Evolutionary conservation across 2,113 vertebrate species (phyloP).

Genomic region (Paralichthys olivaceus): DNA sequence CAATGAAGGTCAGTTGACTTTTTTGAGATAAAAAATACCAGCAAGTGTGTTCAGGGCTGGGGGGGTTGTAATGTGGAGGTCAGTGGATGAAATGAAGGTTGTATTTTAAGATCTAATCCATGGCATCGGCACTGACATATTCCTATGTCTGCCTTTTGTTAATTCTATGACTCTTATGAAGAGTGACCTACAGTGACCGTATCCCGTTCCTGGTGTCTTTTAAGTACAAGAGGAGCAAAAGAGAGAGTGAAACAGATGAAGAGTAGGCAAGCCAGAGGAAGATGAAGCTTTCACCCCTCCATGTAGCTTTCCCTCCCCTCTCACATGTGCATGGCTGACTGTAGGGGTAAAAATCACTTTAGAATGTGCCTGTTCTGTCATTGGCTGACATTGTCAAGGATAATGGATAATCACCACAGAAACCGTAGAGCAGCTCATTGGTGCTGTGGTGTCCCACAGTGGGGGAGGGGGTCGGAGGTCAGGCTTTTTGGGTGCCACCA

Average conservation of each 20-base stretch:
- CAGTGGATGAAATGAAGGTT: slow-evolving; percentile 51
- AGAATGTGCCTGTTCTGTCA: slow-evolving; percentile 81
- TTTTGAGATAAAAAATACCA: slow-evolving; percentile 46
- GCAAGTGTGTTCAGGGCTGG: slow-evolving; percentile 20
- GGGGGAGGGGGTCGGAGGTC: slow-evolving; percentile 63
- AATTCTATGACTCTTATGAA: slow-evolving; percentile 45
- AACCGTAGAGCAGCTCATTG: slow-evolving; percentile 73
- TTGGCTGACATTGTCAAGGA: slow-evolving; percentile 87
- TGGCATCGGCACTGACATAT: slow-evolving; percentile 68
- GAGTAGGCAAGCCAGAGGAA: slow-evolving; percentile 50
- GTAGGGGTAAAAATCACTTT: slow-evolving; percentile 82
- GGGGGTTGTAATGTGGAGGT: slow-evolving; percentile 63
- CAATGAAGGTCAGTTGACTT: slow-evolving; percentile 72
- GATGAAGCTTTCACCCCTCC: slow-evolving; percentile 67
- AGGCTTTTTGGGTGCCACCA: slow-evolving; percentile 74
- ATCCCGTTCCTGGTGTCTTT: slow-evolving; percentile 62
- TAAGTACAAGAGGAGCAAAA: slow-evolving; percentile 32
- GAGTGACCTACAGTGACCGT: slow-evolving; percentile 69
- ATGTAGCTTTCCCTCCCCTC: slow-evolving; percentile 53
- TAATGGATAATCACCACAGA: slow-evolving; percentile 85
- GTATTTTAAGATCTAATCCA: slow-evolving; percentile 65
- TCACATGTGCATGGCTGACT: slow-evolving; percentile 57
- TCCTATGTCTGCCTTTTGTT: slow-evolving; percentile 42
- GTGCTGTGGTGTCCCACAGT: slow-evolving; percentile 57
- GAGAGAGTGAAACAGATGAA: slow-evolving; percentile 39